Base-by-base conservation (phyloP, 1,140 invertebrate species). In the Anastrepha ludens region DNA sequence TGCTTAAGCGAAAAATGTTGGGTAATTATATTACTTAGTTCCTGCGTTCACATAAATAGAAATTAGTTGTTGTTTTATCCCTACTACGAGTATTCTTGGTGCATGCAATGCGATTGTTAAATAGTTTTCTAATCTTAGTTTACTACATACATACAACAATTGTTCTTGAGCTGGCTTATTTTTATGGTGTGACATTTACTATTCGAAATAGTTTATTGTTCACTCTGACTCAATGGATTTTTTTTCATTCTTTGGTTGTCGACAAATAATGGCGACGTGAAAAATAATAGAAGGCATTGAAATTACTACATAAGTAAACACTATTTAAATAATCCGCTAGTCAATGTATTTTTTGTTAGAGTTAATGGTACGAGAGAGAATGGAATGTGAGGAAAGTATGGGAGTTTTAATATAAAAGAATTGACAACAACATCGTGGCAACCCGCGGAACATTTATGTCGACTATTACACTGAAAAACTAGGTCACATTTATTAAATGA, bases 21-120 rank as follows among this genome's bases (percentile, higher is more conserved):
- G 44, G 67, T 74, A 11, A 74, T 74, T 74, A 44, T 44, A 74
- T 47, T 74, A 74, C 8, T 6, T 74, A 17, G 67, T 44, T 74
- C 65, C 65, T 41, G 65, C 65, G n/a, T 4, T 41, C 65, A 13
- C 11, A 65, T 13, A 65, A 17, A 11, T 6, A 41, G 64, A 29
- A 65, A 9, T 65, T 65, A 65, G 9, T 29, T 65, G 15, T 20
- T 3, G n/a, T 20, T 64, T 64, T 29, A 20, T 17, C 29, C 29
- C 29, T 29, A 29, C 29, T 29, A n/a, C n/a, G n/a, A n/a, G n/a
- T n/a, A 29, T 29, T 29, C 29, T 64, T n/a, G 4, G 65, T 0
- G 11, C 65, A 67, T 39, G 8, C 64, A 65, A 65, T 15, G 20
- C 17, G 6, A 8, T 20, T 5, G 17, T 7, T n/a, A 8, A 20